Evolutionary conservation across 2,888 invertebrate genomes (phyloP).

Genomic region (Anodontia alba): DNA sequence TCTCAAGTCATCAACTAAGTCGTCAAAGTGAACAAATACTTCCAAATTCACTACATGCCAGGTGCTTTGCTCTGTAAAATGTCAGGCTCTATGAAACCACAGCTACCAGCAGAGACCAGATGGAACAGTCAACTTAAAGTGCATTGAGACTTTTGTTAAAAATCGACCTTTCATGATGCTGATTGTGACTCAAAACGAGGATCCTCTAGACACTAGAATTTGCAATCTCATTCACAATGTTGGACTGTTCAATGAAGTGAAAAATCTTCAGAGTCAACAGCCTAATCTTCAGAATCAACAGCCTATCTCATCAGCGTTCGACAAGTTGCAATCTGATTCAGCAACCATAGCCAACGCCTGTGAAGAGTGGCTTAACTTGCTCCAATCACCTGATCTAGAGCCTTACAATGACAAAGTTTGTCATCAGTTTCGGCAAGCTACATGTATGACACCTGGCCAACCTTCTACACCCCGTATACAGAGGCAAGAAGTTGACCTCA

Average conservation of each 20-base stretch:
- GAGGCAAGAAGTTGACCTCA: conserved; percentile 36
- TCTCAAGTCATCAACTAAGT: conserved; percentile 36
- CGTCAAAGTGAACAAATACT: conserved; percentile 43
- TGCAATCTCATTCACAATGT: conserved; percentile 44
- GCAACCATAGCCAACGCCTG: conserved; percentile 43
- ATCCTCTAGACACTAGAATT: conserved; percentile 36
- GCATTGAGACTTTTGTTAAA: conserved; percentile 30
- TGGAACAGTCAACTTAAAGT: conserved; percentile 39
- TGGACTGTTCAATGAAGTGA: conserved; percentile 42
- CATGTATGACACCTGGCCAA: conserved; percentile 38
- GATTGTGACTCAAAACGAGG: conserved; percentile 40
- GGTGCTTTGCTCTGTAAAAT: conserved; percentile 26
- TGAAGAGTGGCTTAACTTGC: conserved; percentile 33
- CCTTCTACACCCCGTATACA: conserved; percentile 46
- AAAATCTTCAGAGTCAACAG: conserved; percentile 30
- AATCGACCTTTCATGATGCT: conserved; percentile 32
- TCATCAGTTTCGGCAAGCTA: conserved; percentile 38
- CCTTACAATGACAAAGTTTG: conserved; percentile 12
- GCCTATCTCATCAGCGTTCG: conserved; percentile 26
- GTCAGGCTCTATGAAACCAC: conserved; percentile 26
- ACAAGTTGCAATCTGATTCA: conserved; percentile 28
- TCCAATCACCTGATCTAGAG: not conserved
- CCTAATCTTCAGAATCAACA: too few relatives aligned
- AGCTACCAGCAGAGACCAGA: too few relatives aligned
- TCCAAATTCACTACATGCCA: conserved; percentile 38